Percentiles rank a stretch among this genome's conserved stretches.
Evolutionary conservation across 1,140 invertebrate species (phyloP).

Genomic region (Antheraea mylitta): DNA sequence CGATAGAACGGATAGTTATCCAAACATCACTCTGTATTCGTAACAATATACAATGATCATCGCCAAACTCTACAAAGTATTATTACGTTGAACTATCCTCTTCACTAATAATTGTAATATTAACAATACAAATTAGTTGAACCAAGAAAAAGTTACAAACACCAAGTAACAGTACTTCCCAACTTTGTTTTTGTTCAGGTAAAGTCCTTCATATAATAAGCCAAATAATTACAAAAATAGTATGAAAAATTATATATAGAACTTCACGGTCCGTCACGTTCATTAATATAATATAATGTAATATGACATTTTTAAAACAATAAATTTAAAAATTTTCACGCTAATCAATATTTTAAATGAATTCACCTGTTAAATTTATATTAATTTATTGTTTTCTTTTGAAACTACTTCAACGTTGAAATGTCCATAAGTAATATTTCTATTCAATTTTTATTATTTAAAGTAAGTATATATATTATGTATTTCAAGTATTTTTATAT

Average conservation of each 20-base stretch:
- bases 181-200: no score
- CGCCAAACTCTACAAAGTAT: no score
- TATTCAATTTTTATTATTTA: neutral
- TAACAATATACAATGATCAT: no score
- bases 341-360: neutral
- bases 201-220: neutral
- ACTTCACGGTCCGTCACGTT: neutral
- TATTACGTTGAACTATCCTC: no score
- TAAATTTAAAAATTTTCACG: neutral
- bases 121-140: no score
- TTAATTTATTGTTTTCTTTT: neutral
- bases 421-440: neutral
- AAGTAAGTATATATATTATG: neutral
- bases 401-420: neutral
- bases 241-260: neutral
- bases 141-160: no score
- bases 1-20: no score
- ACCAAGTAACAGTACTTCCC: no score
- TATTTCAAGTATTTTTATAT: neutral
- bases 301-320: neutral
- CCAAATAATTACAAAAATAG: neutral
- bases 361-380: slow-evolving; percentile 1
- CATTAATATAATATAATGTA: neutral
- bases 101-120: no score
- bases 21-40: no score